Base-by-base conservation (phyloP, 2,888 invertebrate genomes). In the Trissoscelio sp. region DNA sequence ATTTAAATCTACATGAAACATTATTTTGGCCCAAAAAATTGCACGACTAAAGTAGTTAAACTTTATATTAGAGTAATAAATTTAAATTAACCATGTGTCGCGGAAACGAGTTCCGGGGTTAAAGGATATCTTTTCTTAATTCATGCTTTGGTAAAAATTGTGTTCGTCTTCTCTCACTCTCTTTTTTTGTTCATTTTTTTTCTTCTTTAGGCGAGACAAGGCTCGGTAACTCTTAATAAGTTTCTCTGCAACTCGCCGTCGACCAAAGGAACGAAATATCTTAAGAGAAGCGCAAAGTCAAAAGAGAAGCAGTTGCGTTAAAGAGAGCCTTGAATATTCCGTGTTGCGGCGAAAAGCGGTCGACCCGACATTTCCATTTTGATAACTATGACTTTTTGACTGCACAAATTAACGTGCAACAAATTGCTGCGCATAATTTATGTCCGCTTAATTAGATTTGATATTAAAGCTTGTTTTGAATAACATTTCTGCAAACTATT, bases 141-240 rank as follows among this genome's bases (percentile, higher is more conserved):
- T 69, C 57, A 57, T 48, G 72, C 64, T 79, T 79, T 66, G 37
- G 64, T 39, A 64, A 58, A 66, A 67, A 67, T 67, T 55, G 55
- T 64, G 64, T 37, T 74, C 57, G 34, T 22, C 51, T 24, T 55
- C 31, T 44, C 11, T 20, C 46, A 18, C 37, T 31, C 12, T 12
- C 20, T 53, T 28, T 3, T 24, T n/a, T 44, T 37, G 18, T 69
- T 46, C 44, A 20, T 44, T 31, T 16, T 28, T 48, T 66, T 72
- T 72, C 18, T 22, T 2, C 14, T 39, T 39, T 14, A 39, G 31
- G 24, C 66, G 39, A 72, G 66, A 79, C 67, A 67, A 55, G n/a
- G 74, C 70, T 48, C 48, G 48, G 75, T 66, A 75, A 81, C 55
- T 81, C 72, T 77, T 81, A 81, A 81, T 81, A 81, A 81, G 72